Percentiles rank a stretch among this genome's conserved stretches.
Evolutionary conservation across 2,888 invertebrate species (phyloP).

Genomic region (Smittia sp.): DNA sequence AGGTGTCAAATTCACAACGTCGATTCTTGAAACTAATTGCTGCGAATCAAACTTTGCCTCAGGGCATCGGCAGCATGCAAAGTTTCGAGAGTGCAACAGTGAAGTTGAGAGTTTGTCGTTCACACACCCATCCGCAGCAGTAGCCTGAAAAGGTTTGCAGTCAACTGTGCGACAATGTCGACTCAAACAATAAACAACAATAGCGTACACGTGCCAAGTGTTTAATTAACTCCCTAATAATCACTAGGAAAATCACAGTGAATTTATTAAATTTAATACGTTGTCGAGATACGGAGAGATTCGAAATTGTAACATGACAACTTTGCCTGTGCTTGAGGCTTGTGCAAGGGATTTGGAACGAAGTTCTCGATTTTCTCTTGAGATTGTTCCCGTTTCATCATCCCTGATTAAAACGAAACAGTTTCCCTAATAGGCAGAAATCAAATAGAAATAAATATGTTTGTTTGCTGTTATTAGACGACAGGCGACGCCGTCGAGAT

Average conservation of each 20-base stretch:
- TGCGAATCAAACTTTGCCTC: background rate
- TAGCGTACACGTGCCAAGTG: conserved; percentile 42
- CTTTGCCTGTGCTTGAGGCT: background rate
- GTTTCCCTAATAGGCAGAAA: conserved; percentile 10
- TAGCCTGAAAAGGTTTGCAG: background rate
- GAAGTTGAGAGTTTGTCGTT: conserved; percentile 13
- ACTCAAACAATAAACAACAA: conserved; percentile 28
- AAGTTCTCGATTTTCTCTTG: background rate
- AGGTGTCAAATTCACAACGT: conserved; percentile 27
- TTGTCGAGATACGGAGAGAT: background rate
- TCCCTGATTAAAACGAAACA: background rate
- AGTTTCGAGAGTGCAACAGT: background rate
- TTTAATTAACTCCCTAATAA: conserved; percentile 43
- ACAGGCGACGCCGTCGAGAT: conserved; percentile 5
- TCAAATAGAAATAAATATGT: conserved; percentile 37
- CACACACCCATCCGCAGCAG: background rate
- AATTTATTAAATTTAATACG: conserved; percentile 40
- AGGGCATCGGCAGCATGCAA: background rate
- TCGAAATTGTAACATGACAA: conserved; percentile 19
- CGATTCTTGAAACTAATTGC: background rate
- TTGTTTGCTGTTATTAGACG: conserved; percentile 36
- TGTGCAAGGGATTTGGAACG: background rate
- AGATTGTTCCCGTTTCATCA: background rate
- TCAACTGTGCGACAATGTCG: background rate
- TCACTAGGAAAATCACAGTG: conserved; percentile 42